Evolutionary conservation across 2,113 vertebrate genomes (phyloP).

Genomic region (Gymnogyps californianus): DNA sequence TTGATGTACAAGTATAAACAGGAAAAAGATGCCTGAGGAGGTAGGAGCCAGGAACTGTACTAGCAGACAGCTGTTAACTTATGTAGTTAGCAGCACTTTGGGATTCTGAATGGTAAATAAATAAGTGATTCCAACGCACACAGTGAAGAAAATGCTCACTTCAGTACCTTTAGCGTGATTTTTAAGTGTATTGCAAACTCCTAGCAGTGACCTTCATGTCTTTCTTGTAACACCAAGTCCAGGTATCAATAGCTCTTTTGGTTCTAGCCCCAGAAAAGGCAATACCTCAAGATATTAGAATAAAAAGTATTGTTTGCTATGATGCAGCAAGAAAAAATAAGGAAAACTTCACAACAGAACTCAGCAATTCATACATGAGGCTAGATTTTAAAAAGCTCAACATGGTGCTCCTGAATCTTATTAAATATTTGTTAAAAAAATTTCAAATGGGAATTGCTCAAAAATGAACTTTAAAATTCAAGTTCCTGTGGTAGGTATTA

Average conservation of each 20-base stretch:
- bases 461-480: not conserved
- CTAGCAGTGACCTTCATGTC: not conserved
- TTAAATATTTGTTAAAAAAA: not conserved
- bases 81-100: not conserved
- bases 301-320: not conserved
- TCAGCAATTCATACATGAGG: accelerated
- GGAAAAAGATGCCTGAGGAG: constrained; percentile 59
- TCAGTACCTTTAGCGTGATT: not conserved
- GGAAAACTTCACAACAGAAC: not conserved
- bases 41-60: constrained; percentile 20
- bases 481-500: not conserved
- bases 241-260: not conserved
- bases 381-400: not conserved
- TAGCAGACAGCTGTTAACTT: constrained; percentile 37
- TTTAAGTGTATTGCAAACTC: not conserved
- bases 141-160: not conserved
- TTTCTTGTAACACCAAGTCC: not conserved
- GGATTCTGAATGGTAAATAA: not conserved
- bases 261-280: not conserved
- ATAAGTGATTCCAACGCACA: not conserved
- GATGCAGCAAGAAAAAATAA: not conserved
- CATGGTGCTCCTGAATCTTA: not conserved
- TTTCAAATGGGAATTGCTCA: not conserved
- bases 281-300: not conserved
- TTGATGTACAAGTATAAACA: constrained; percentile 68